Evolutionary conservation across 2,113 vertebrate genomes (phyloP), one percentile per base, ranked within the genome.

Genomic region (Psilopsiagon aymara): DNA sequence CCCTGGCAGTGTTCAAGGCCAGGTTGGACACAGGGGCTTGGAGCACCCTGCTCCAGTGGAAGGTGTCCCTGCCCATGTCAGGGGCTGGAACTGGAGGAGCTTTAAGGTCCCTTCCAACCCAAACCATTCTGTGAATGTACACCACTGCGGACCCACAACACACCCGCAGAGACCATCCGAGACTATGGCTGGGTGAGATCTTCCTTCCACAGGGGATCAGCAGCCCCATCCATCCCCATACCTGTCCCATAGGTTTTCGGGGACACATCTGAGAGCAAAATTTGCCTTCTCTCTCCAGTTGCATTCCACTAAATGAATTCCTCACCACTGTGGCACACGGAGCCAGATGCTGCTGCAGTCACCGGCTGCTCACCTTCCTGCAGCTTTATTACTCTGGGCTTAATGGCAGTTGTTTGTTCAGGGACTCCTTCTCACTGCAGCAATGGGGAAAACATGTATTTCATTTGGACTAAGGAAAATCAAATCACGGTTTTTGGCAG

Each of bases 111-210:
- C 17, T 55, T 31, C 55, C 55, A 59, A 59, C 13, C 3, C 33
- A 59, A 59, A 59, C 33, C 33, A 23, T 3, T 9, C 33, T 59
- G 13, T 59, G 55, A 59, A 68, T 0, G 0, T 49, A 17, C 28
- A 57, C 4, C 9, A 37, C 31, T 1, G 2, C 2, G n/a, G 44
- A 69, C 20, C 35, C 29, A 19, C 10, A 57, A 19, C 29, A 31
- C 2, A 9, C 3, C 44, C 51, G 19, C 1, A 5, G 47, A 64
- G 28, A 77, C 29, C 6, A 84, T 12, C 27, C 2, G 1, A 0
- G 9, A 35, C 43, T 63, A 17, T 0, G 4, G n/a, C 43, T 66
- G 37, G 24, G 6, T 25, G 43, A 87, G 39, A 59, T 37, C 43
- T 28, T 70, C 28, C 17, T 88, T 62, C 13, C 11, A 6, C 1